Evolutionary conservation across 2,888 invertebrate species (phyloP).

Genomic region (Drosophila tripunctata): DNA sequence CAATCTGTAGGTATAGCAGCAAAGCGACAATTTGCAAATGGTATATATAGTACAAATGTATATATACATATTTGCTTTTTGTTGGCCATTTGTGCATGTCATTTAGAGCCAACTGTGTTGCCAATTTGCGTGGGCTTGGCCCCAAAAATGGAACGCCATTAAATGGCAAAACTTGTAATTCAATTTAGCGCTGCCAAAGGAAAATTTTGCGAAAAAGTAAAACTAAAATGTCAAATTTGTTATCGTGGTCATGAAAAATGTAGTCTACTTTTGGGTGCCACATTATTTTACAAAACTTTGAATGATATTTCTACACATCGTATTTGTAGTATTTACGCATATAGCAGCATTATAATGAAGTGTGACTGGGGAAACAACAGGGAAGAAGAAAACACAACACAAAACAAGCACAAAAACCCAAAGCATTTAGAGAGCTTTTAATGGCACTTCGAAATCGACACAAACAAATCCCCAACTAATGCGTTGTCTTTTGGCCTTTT

Average conservation of each 20-base stretch:
- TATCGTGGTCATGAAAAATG: slow-evolving; percentile 30
- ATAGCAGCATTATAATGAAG: not conserved
- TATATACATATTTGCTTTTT: slow-evolving; percentile 14
- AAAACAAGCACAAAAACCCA: slow-evolving; percentile 5
- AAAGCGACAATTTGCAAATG: slow-evolving; percentile 9
- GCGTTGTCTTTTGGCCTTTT: slow-evolving; percentile 12
- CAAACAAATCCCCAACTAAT: slow-evolving; percentile 40
- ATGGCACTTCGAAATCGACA: slow-evolving; percentile 26
- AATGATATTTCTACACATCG: no score
- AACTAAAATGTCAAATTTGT: slow-evolving; percentile 32
- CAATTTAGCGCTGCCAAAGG: slow-evolving; percentile 52
- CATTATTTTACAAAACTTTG: no score
- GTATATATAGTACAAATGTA: no score
- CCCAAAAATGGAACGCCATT: slow-evolving; percentile 35
- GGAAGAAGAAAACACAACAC: slow-evolving; percentile 24
- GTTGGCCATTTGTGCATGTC: slow-evolving; percentile 45
- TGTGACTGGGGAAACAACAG: slow-evolving; percentile 7
- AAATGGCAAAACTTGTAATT: slow-evolving; percentile 60
- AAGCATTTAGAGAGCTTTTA: slow-evolving; percentile 26
- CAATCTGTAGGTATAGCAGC: slow-evolving; percentile 12
- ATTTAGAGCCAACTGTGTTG: slow-evolving; percentile 30
- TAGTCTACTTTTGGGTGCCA: slow-evolving; percentile 42
- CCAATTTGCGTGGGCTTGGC: slow-evolving; percentile 37
- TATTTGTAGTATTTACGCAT: slow-evolving; percentile 12
- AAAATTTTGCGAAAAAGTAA: slow-evolving; percentile 25